Evolutionary conservation across 2,797 vertebrate genomes (phyloP).

Genomic region (Ispidina picta): DNA sequence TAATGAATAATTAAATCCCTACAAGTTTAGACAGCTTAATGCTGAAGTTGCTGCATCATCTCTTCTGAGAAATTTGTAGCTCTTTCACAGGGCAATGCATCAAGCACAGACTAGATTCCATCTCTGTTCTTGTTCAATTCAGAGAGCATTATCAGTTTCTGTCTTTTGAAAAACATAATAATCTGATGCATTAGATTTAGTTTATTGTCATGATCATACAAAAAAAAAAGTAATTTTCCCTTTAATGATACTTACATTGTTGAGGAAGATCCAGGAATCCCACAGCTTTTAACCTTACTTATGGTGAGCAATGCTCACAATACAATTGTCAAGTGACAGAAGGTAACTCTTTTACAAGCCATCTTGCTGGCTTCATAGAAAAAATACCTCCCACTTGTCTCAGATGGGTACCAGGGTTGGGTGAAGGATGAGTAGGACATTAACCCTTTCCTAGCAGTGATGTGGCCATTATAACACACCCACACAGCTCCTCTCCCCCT

Average conservation of each 20-base stretch:
- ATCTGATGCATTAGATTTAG: not conserved
- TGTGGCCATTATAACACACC: not conserved
- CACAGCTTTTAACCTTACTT: not conserved
- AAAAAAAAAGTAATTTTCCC: not conserved
- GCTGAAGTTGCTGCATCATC: not conserved
- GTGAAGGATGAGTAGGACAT: not conserved
- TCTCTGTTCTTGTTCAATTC: not conserved
- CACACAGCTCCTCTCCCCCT: not conserved
- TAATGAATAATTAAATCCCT: not conserved
- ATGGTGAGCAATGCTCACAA: not conserved
- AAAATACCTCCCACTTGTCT: not conserved
- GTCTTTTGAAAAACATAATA: not conserved
- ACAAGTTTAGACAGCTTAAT: not conserved
- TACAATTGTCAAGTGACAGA: not conserved
- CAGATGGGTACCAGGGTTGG: not conserved
- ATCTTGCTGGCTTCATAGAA: not conserved
- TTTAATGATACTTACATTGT: not conserved
- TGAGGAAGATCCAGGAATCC: not conserved
- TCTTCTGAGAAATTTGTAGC: not conserved
- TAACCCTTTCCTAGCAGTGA: not conserved
- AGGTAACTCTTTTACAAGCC: not conserved
- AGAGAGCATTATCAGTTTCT: not conserved
- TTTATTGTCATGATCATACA: not conserved
- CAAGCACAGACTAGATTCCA: not conserved
- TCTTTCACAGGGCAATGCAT: not conserved